phyloP scores from a whole-genome alignment of 1,140 invertebrate genomes.

The Adelges cooleyi region DNA sequence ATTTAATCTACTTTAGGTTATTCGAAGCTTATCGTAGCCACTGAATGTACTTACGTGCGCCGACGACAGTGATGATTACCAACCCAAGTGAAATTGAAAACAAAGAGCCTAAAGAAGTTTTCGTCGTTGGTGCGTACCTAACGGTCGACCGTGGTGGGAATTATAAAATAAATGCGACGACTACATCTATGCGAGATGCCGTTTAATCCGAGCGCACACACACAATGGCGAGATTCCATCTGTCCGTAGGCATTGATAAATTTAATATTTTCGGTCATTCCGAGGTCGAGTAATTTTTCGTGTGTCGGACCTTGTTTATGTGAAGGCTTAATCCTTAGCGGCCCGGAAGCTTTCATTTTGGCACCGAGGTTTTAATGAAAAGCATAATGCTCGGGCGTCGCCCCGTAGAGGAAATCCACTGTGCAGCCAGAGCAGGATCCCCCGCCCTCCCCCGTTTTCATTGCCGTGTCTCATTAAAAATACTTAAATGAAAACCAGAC shows the following conservation, averaged over 20 bases:
- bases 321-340: neutral
- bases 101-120: too few relatives aligned
- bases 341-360: neutral
- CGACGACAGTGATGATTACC: too few relatives aligned
- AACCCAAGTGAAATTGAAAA: too few relatives aligned
- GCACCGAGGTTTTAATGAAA: constrained; percentile 25
- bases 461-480: constrained; percentile 12
- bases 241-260: neutral
- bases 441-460: neutral
- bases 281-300: constrained; percentile 1
- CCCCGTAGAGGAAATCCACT: neutral
- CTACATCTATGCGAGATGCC: too few relatives aligned
- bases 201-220: too few relatives aligned
- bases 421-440: neutral
- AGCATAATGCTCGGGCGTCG: neutral
- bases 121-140: too few relatives aligned
- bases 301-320: neutral
- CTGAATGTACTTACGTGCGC: too few relatives aligned
- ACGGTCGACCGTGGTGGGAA: too few relatives aligned
- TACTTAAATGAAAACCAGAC: constrained; percentile 24
- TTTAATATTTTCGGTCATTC: constrained; percentile 8
- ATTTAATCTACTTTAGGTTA: too few relatives aligned
- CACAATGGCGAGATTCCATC: too few relatives aligned
- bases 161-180: too few relatives aligned
- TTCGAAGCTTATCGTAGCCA: too few relatives aligned